These are phyloP conservation scores for Megaustenia siamemsis DNA, from an alignment of 2,888 invertebrate species.

Conservation along the genomic window DNA sequence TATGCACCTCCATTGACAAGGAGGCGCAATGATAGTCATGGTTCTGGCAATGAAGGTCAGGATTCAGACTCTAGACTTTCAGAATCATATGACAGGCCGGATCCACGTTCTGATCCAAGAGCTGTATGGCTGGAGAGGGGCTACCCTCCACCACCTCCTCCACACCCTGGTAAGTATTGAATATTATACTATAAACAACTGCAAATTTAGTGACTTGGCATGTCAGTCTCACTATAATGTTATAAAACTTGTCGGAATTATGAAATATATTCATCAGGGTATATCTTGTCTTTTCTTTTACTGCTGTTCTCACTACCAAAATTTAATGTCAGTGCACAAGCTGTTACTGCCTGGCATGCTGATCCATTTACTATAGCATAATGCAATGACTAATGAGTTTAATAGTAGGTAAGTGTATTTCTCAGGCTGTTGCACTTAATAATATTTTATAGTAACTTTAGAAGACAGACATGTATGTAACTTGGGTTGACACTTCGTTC, in stretches of 20 bases:
- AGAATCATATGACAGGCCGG: conserved; percentile 65
- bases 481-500: too few species aligned
- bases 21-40: conserved; percentile 74
- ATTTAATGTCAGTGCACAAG: too few species aligned
- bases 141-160: conserved; percentile 66
- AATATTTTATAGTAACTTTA: too few species aligned
- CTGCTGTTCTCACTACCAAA: too few species aligned
- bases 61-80: conserved; percentile 71
- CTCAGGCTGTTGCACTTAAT: too few species aligned
- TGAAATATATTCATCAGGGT: too few species aligned
- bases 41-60: conserved; percentile 67
- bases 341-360: too few species aligned
- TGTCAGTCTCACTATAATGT: not conserved
- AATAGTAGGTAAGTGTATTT: too few species aligned
- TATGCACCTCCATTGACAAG: conserved; percentile 71
- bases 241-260: not conserved
- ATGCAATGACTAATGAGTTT: too few species aligned
- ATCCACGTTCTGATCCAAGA: conserved; percentile 61
- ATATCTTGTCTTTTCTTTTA: too few species aligned
- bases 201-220: not conserved
- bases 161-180: conserved; percentile 59
- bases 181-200: not conserved
- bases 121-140: conserved; percentile 69
- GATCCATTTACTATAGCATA: too few species aligned
- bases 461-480: too few species aligned